Evolutionary conservation across 37 sponge, comb jelly and placozoan species (phyloP), one percentile per base, ranked within the genome.

Genomic region (Ephydatia muelleri): DNA sequence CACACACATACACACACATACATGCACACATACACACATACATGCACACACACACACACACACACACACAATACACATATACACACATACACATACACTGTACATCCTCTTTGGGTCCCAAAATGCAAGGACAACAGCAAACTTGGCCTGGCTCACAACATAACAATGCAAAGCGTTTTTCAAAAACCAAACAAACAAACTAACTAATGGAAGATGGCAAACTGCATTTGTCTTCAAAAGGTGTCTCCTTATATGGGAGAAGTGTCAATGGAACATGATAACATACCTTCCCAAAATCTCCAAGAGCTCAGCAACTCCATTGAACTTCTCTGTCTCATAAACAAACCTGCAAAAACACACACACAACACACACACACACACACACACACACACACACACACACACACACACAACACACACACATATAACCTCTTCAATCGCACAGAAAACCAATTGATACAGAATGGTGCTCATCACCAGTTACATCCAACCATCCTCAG

Each of bases 291-390:
- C 93, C 4, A 95, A 72, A 34, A 98, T 98, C 75, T 98, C 99
- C 77, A 98, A 77, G 33, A 98, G 84, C 80, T 98, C 99, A 47
- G 93, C 97, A 0, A 96, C 84, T 29, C 99, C 99, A 33, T 94
- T 92, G 75, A 89, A 92, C 65, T 85, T 80, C 76, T 96, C 99
- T 32, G 93, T 93, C 76, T 98, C 99, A 77, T 94, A 98, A 36
- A 96, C 86, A 70, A 92, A 96, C 67, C 99, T 96, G 83, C 6
- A 72, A 47, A 21, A 26, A 37, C 28, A 39, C 12, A 8, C 38
- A 38, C 82, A 80, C 40, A 79, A 32, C 68, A 79, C 22, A 43
- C 67, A 79, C 16, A 13, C 43, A 43, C 43, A 43, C 6, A 28
- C 13, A 67, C 35, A 40, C 84, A 76, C n/a, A 34, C 39, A 26